phyloP scores from a whole-genome alignment of 2,113 vertebrate species.

The Aphyosemion australe region DNA sequence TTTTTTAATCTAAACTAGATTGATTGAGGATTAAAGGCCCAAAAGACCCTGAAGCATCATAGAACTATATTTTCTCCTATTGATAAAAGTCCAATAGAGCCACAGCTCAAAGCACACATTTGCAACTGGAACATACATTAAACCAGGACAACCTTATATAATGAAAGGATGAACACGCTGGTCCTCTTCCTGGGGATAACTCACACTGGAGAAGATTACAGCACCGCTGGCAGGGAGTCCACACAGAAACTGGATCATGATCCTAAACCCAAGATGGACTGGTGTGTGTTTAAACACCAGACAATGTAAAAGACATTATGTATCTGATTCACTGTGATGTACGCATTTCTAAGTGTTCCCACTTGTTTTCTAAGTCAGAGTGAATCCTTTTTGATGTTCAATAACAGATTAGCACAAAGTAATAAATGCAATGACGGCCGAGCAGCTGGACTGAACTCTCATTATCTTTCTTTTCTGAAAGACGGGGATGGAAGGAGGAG shows the following conservation, averaged over 20 bases:
- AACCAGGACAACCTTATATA: conserved; percentile 54
- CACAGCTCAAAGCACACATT: conserved; percentile 19
- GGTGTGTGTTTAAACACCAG: not conserved
- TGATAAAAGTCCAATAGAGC: not conserved
- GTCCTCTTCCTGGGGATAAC: conserved; percentile 49
- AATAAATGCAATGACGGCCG: conserved; percentile 57
- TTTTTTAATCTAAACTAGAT: no score
- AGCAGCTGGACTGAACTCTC: conserved; percentile 64
- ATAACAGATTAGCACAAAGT: conserved; percentile 58
- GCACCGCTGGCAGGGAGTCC: conserved; percentile 24
- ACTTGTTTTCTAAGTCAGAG: not conserved
- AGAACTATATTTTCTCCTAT: not conserved
- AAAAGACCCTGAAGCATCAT: no score
- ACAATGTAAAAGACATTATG: no score
- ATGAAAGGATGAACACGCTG: conserved; percentile 37
- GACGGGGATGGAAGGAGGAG: conserved; percentile 47
- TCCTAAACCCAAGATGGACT: not conserved
- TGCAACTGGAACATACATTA: conserved; percentile 16
- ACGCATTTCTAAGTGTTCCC: not conserved
- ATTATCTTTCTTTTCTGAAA: conserved; percentile 72
- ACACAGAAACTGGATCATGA: conserved; percentile 12
- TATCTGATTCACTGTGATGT: not conserved
- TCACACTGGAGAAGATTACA: conserved; percentile 63
- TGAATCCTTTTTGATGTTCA: conserved; percentile 48
- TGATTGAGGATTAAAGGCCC: no score